A percentile compares a stretch with the other conserved stretches of the same genome.
Evolutionary conservation across 2,113 vertebrate species (phyloP).

Genomic region (Poeciliopsis prolifica): DNA sequence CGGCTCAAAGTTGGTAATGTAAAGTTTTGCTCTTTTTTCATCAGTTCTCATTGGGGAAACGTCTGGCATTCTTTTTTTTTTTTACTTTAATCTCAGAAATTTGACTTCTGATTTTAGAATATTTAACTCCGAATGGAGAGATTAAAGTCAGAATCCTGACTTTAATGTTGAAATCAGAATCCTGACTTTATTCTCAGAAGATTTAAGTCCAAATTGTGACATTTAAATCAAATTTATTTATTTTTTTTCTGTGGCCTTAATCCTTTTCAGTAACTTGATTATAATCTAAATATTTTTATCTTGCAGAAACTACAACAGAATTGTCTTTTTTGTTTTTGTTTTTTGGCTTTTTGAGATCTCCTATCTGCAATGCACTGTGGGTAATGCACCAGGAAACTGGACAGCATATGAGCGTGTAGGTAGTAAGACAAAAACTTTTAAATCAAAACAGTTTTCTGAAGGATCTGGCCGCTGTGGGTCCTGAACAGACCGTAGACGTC

Average conservation of each 20-base stretch:
- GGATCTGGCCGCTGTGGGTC: not conserved
- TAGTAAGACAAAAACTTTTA: not conserved
- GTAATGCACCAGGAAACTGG: not conserved
- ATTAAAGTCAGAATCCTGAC: too few relatives aligned
- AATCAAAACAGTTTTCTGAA: too few relatives aligned
- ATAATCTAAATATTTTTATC: not conserved
- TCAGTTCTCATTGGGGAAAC: not conserved
- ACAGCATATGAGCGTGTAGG: not conserved
- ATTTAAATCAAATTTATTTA: too few relatives aligned
- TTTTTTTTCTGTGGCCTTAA: too few relatives aligned
- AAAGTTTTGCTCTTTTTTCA: too few relatives aligned
- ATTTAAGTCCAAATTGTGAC: too few relatives aligned
- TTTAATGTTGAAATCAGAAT: too few relatives aligned
- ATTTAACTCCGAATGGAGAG: too few relatives aligned
- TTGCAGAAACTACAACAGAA: not conserved
- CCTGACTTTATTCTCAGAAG: too few relatives aligned
- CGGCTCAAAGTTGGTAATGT: not conserved
- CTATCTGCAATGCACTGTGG: not conserved
- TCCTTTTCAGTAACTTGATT: too few relatives aligned
- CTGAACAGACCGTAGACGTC: not conserved
- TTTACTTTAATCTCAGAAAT: too few relatives aligned
- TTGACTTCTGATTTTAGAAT: too few relatives aligned
- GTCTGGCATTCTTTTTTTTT: not conserved
- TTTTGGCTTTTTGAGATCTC: not conserved
- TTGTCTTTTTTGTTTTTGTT: not conserved